A percentile compares a stretch with the other conserved stretches of the same genome.
Conservation (phyloP, 1,140 invertebrate species). For the Melipona quadrifasciata region DNA sequence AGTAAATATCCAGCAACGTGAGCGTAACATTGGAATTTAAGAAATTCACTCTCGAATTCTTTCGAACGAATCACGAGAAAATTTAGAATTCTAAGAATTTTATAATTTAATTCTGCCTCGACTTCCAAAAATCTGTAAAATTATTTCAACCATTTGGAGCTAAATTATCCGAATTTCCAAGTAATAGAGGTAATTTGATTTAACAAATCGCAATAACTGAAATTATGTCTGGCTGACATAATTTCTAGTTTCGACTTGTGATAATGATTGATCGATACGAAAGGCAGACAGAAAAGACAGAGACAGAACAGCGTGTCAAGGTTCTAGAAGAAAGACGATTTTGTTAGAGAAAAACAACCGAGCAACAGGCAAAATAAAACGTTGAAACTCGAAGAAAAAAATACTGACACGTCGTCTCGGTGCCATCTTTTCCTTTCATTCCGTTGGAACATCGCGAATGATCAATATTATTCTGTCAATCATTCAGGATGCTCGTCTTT, state of each 20-base stretch:
- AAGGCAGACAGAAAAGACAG: constrained; percentile 34
- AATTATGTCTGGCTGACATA: background rate
- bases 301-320: constrained; percentile 29
- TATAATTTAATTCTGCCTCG: background rate
- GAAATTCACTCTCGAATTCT: no score
- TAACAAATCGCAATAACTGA: background rate
- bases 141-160: background rate
- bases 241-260: background rate
- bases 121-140: background rate
- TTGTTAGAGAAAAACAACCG: background rate
- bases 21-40: background rate
- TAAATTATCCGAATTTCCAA: background rate
- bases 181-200: background rate
- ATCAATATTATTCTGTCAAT: background rate
- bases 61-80: no score
- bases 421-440: constrained; percentile 10
- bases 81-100: background rate
- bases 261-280: background rate
- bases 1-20: background rate
- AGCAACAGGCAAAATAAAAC: constrained; percentile 23
- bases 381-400: background rate
- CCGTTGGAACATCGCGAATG: background rate
- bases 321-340: background rate
- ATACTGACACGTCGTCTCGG: constrained; percentile 3
- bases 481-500: background rate